Base-by-base conservation (phyloP, 2,113 vertebrate genomes). In the Otolemur garnettii region DNA sequence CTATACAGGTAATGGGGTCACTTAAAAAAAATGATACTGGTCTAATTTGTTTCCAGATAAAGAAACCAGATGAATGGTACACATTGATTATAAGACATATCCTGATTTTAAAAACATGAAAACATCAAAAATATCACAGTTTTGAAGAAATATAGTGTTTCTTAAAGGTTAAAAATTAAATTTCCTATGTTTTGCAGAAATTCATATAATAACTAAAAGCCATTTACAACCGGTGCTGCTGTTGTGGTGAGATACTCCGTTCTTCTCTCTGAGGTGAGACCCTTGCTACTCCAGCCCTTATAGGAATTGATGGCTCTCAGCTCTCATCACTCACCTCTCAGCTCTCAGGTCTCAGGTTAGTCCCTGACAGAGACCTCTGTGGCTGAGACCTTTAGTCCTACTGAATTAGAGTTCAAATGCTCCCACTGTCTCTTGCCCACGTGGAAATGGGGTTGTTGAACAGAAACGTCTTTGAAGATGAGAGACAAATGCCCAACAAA, bases 1-100 rank as follows among this genome's bases (percentile, higher is more conserved):
- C 79, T 79, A 72, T 62, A 21, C 35, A 22, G 10, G 35, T 33
- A 68, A 38, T 50, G 14, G 5, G 6, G 30, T 89, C 84, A 9
- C 24, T 66, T 64, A 13, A 33, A 55, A 83, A 74, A 18, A 50
- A 1, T 89, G 74, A 71, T 66, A 69, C 4, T 72, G 1, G 33
- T 81, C 92, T 74, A 64, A n/a, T 55, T 5, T 62, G 30, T 91
- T 96, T 88, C 50, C 50, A 77, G 60, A n/a, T 33, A 85, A 90
- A 82, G 3, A 89, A 89, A 26, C 28, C 22, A 38, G n/a, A 71
- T 6, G n/a, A 71, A 72, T 59, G 13, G 17, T 86, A 42, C 0
- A 50, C 7, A 42, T 33, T 60, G 4, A 84, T 84, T 87, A 53
- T 79, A 38, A 68, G 15, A 18, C 4, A 69, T 38, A 77, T n/a